A percentile compares a stretch with the other conserved stretches of the same genome.
Conservation (phyloP, 30 jellyfish, hydroid and myxozoan species). For the Catostylus mosaicus region DNA sequence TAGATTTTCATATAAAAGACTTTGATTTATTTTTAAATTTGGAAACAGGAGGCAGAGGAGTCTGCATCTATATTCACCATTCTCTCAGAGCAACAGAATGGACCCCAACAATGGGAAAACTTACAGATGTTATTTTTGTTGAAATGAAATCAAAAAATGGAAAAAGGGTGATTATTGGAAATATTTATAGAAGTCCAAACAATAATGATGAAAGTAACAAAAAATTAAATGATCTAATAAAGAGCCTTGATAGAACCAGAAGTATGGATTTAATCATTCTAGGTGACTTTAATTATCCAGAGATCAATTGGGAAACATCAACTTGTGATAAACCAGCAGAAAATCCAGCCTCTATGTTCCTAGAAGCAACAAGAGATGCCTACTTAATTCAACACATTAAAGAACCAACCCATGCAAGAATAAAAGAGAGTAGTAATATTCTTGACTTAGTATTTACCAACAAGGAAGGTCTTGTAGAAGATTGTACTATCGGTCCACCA, state of each 20-base stretch:
- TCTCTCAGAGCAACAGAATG: too few species aligned
- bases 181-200: slow-evolving; percentile 33
- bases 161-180: slow-evolving; percentile 24
- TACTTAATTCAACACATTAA: slow-evolving; percentile 6
- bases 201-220: slow-evolving; percentile 22
- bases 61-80: too few species aligned
- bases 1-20: not conserved
- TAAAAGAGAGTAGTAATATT: slow-evolving; percentile 2
- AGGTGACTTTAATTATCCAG: slow-evolving; percentile 31
- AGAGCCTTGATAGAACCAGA: slow-evolving; percentile 2
- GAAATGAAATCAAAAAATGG: slow-evolving; percentile 5
- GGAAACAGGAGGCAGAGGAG: too few species aligned
- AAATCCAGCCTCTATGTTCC: slow-evolving; percentile 14
- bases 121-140: slow-evolving; percentile 8
- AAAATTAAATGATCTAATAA: slow-evolving; percentile 7
- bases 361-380: slow-evolving; percentile 29
- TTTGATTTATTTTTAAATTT: too few species aligned
- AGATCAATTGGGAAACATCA: slow-evolving; percentile 32
- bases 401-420: slow-evolving; percentile 41
- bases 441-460: slow-evolving; percentile 37
- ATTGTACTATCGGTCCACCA: slow-evolving; percentile 3
- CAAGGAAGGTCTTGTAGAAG: slow-evolving; percentile 5
- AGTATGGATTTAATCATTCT: not conserved
- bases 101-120: not conserved
- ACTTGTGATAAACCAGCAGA: slow-evolving; percentile 13